phyloP scores from a whole-genome alignment of 1,140 invertebrate genomes.

The Dendrolimus kikuchii region DNA sequence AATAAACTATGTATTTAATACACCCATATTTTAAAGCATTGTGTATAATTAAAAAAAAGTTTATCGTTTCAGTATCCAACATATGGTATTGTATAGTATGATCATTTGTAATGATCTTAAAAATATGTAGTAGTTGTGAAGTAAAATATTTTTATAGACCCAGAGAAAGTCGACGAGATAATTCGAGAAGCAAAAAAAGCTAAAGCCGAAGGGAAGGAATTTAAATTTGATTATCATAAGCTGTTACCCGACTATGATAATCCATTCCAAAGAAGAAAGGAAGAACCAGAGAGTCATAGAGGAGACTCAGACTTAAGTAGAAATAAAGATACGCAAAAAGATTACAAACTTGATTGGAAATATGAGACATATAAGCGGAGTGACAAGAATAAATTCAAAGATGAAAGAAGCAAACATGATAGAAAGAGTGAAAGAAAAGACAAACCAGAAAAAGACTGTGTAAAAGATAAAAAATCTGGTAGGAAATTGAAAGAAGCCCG shows the following conservation, averaged over 20 bases:
- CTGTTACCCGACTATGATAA: slow-evolving; percentile 58
- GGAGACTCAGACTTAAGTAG: slow-evolving; percentile 27
- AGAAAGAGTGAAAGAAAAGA: slow-evolving; percentile 15
- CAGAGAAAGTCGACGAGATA: slow-evolving; percentile 55
- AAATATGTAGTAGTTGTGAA: background rate
- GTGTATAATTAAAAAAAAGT: too few species aligned
- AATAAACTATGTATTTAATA: too few species aligned
- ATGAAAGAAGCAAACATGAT: slow-evolving; percentile 14
- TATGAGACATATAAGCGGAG: slow-evolving; percentile 32
- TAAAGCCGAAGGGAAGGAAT: slow-evolving; percentile 47
- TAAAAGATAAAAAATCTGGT: slow-evolving; percentile 23
- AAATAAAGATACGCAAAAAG: slow-evolving; percentile 25
- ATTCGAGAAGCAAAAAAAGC: slow-evolving; percentile 59
- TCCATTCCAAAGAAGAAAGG: slow-evolving; percentile 57
- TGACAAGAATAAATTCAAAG: slow-evolving; percentile 26
- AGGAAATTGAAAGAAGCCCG: slow-evolving; percentile 40
- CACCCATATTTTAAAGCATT: too few species aligned
- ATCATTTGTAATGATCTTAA: too few species aligned
- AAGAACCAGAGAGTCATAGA: slow-evolving; percentile 23
- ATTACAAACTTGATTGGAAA: slow-evolving; percentile 36
- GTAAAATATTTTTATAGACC: slow-evolving; percentile 33
- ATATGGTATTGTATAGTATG: too few species aligned
- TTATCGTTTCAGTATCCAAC: too few species aligned
- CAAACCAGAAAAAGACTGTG: slow-evolving; percentile 20
- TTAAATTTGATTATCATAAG: slow-evolving; percentile 61